Conservation (phyloP, 1,140 invertebrate genomes). For the Cylas formicarius region DNA sequence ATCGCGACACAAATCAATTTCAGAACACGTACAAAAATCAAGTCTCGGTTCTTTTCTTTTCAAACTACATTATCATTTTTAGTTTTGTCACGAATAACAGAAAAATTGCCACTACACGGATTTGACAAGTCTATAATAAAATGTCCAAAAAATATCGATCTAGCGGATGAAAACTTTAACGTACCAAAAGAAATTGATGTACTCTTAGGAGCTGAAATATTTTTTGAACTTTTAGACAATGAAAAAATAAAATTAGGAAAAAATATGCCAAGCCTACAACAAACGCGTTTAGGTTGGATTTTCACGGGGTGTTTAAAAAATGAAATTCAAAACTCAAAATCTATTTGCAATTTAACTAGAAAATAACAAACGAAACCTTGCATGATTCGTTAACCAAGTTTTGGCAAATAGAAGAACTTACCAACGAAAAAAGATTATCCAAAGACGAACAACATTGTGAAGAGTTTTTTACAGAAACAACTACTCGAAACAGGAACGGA, state of each 20-base stretch:
- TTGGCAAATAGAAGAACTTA: constrained; percentile 1
- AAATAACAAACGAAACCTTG: too few species aligned
- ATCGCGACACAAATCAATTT: constrained; percentile 1
- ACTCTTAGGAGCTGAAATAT: constrained; percentile 1
- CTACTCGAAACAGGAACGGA: not conserved
- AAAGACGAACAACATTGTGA: constrained; percentile 1
- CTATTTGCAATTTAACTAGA: constrained; percentile 4
- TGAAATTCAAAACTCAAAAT: not conserved
- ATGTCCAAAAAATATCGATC: constrained; percentile 10
- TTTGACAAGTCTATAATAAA: constrained; percentile 18
- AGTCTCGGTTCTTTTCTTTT: constrained; percentile 2
- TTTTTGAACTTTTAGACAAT: not conserved
- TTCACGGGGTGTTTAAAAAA: not conserved
- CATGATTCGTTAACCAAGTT: not conserved
- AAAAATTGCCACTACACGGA: constrained; percentile 25
- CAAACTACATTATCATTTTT: constrained; percentile 6
- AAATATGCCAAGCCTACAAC: constrained; percentile 3
- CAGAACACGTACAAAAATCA: not conserved
- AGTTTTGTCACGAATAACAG: constrained; percentile 2
- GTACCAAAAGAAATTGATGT: not conserved
- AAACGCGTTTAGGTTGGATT: constrained; percentile 1
- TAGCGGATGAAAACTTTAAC: not conserved
- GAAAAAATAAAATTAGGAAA: constrained; percentile 3
- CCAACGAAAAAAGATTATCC: not conserved
- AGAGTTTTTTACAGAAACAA: constrained; percentile 2